phyloP scores from a whole-genome alignment of 2,113 vertebrate species.

The Anseranas semipalmata region DNA sequence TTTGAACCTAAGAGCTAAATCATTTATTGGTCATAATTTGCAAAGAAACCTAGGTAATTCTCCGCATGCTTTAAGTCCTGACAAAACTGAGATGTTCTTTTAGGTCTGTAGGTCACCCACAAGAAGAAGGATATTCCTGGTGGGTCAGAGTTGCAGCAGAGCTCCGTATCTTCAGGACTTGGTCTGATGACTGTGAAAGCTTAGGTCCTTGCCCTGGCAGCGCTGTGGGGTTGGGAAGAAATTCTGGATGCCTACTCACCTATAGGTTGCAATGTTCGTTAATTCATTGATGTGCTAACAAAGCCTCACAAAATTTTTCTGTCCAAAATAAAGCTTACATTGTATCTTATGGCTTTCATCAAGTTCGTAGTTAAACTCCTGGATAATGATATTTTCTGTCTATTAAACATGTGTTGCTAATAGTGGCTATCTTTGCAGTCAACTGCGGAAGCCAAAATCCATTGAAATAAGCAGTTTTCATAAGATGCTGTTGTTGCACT shows the following conservation, averaged over 20 bases:
- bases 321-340: not conserved
- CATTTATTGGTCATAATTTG: not conserved
- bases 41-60: not conserved
- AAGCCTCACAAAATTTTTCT: not conserved
- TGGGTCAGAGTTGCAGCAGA: not conserved
- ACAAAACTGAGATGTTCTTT: not conserved
- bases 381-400: conserved; percentile 15
- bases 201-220: not conserved
- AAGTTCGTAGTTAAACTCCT: not conserved
- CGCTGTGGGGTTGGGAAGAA: not conserved
- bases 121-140: not conserved
- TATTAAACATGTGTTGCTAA: conserved; percentile 32
- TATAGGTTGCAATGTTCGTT: not conserved
- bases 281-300: not conserved
- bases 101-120: not conserved
- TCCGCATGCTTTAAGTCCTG: not conserved
- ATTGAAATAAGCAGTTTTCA: not conserved
- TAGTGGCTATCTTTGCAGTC: conserved; percentile 11
- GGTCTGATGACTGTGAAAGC: not conserved
- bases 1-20: not conserved
- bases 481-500: not conserved
- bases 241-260: not conserved
- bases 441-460: not conserved
- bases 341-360: not conserved
- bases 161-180: not conserved